A percentile compares a stretch with the other conserved stretches of the same genome.
Conservation (phyloP, 2,888 invertebrate species). For the Sclerodermus sp. region DNA sequence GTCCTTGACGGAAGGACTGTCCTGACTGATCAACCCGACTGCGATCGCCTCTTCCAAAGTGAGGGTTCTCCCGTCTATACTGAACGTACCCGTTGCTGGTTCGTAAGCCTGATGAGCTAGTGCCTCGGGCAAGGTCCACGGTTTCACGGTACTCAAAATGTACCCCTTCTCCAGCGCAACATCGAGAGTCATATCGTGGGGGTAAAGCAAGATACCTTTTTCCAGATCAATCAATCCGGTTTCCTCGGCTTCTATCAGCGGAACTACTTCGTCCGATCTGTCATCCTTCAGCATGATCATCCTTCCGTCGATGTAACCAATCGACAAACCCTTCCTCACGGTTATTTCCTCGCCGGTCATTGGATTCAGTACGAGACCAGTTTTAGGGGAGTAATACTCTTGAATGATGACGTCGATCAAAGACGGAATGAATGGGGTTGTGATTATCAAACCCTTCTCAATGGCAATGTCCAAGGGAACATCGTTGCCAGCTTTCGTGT, state of each 20-base stretch:
- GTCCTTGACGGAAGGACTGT: constrained; percentile 77
- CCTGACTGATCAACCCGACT: constrained; percentile 74
- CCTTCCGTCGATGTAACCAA: constrained; percentile 72
- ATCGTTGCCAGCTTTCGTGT: constrained; percentile 71
- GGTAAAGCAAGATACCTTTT: constrained; percentile 70
- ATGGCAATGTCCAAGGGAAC: constrained; percentile 73
- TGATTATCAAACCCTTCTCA: constrained; percentile 70
- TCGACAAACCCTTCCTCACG: constrained; percentile 73
- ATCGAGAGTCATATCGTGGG: constrained; percentile 70
- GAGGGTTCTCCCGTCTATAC: constrained; percentile 69
- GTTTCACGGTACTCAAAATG: constrained; percentile 75
- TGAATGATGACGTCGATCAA: constrained; percentile 74
- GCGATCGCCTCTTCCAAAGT: constrained; percentile 76
- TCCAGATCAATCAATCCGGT: constrained; percentile 72
- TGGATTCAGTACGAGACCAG: constrained; percentile 77
- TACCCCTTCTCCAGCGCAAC: constrained; percentile 82
- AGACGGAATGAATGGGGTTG: constrained; percentile 71
- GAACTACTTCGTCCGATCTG: constrained; percentile 66
- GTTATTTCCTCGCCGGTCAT: constrained; percentile 74
- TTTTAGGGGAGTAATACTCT: constrained; percentile 75
- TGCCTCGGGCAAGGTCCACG: constrained; percentile 82
- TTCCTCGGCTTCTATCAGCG: constrained; percentile 72
- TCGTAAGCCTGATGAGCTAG: constrained; percentile 80
- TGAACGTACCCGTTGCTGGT: constrained; percentile 71
- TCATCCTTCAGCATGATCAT: constrained; percentile 76